phyloP scores from a whole-genome alignment of 2,888 invertebrate genomes.

The Pandemis cinnamomeana region DNA sequence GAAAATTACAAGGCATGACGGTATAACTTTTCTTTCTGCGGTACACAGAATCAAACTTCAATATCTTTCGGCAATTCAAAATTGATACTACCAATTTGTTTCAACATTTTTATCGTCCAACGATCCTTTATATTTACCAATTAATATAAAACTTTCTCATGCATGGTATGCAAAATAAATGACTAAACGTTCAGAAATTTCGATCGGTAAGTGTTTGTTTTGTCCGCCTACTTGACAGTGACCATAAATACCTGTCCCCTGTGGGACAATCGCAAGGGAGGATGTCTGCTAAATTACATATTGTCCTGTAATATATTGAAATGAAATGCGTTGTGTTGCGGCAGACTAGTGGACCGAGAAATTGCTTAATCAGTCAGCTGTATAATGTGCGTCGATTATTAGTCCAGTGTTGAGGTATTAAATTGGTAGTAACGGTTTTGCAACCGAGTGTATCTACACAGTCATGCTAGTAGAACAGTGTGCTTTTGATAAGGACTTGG shows the following conservation, averaged over 20 bases:
- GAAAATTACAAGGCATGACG: too few species aligned
- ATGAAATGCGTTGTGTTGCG: conserved; percentile 74
- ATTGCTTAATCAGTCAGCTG: conserved; percentile 82
- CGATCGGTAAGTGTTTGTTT: conserved; percentile 44
- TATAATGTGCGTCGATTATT: conserved; percentile 74
- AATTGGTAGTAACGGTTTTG: conserved; percentile 64
- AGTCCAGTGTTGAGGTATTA: conserved; percentile 69
- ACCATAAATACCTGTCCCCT: conserved; percentile 64
- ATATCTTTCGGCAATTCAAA: neutral
- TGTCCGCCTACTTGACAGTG: conserved; percentile 53
- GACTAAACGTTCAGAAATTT: conserved; percentile 29
- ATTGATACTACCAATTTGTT: neutral
- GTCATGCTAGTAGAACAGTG: neutral
- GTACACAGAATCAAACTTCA: neutral
- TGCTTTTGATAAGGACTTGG: too few species aligned
- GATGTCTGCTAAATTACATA: conserved; percentile 78
- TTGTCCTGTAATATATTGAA: conserved; percentile 75
- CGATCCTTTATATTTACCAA: conserved; percentile 27
- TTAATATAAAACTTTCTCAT: conserved; percentile 32
- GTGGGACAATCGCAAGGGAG: conserved; percentile 55
- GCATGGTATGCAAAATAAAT: conserved; percentile 37
- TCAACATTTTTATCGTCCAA: neutral
- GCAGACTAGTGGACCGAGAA: conserved; percentile 71
- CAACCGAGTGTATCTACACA: neutral
- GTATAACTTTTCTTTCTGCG: neutral